These are phyloP conservation scores for Gobio gobio DNA, from an alignment of 2,113 vertebrate species.

Conservation along the genomic window DNA sequence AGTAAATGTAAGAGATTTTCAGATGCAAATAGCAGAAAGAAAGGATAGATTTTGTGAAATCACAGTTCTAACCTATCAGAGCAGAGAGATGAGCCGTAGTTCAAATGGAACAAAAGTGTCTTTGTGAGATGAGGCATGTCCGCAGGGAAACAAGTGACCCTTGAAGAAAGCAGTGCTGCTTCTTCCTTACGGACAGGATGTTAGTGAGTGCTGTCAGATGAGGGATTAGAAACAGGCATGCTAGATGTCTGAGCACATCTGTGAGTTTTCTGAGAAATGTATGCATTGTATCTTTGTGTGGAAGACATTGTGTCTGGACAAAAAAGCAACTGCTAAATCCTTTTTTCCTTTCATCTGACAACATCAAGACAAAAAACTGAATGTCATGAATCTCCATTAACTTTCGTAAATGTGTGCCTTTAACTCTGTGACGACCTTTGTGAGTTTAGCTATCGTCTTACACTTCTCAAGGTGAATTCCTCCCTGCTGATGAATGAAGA, in stretches of 20 bases:
- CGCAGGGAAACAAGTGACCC: slow-evolving; percentile 27
- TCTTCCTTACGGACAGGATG: slow-evolving; percentile 3
- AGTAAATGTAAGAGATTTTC: not conserved
- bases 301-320: not conserved
- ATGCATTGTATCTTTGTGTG: not conserved
- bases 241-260: not conserved
- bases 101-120: slow-evolving; percentile 9
- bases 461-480: slow-evolving; percentile 10
- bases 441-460: not conserved
- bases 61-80: not conserved
- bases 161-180: slow-evolving; percentile 1
- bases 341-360: not conserved
- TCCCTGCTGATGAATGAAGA: not conserved
- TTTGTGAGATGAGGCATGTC: slow-evolving; percentile 4
- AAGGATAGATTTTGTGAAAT: not conserved
- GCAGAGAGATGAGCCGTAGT: slow-evolving; percentile 15
- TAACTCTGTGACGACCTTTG: not conserved
- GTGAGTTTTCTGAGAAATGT: slow-evolving; percentile 14
- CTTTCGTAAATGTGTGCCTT: not conserved
- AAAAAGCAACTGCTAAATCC: not conserved
- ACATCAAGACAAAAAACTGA: not conserved
- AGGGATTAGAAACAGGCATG: not conserved
- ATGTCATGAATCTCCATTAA: not conserved
- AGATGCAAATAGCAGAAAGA: not conserved
- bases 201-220: not conserved